Evolutionary conservation across 1,140 invertebrate species (phyloP).

Genomic region (Drosophila parabipectinata): DNA sequence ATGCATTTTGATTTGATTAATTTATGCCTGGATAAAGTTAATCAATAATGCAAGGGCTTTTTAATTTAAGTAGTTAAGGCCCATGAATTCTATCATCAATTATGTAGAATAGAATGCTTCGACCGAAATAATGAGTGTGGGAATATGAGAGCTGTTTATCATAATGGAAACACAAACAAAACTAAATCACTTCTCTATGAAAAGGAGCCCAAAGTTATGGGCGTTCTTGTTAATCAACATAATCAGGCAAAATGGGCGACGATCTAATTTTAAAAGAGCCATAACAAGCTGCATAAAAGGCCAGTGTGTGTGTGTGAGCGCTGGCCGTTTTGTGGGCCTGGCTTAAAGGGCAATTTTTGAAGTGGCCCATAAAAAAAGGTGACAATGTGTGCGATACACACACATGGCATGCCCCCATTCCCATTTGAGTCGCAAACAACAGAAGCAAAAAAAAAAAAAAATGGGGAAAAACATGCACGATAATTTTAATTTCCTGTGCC

Average conservation of each 20-base stretch:
- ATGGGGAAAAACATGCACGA: conserved; percentile 51
- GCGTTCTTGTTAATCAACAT: conserved; percentile 30
- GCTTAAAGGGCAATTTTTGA: conserved; percentile 12
- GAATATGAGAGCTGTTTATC: too few relatives aligned
- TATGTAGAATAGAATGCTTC: neutral
- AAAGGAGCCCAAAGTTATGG: conserved; percentile 9
- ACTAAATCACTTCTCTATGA: conserved; percentile 1
- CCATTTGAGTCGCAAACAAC: neutral
- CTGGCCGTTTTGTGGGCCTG: conserved; percentile 3
- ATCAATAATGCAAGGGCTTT: neutral
- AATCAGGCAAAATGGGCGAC: conserved; percentile 29
- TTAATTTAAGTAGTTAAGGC: neutral
- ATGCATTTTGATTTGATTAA: conserved; percentile 1
- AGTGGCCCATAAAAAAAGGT: conserved; percentile 23
- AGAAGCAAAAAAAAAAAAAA: neutral
- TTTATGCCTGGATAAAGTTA: neutral
- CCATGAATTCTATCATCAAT: neutral
- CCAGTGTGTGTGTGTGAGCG: neutral
- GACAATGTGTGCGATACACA: conserved; percentile 26
- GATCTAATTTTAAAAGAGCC: conserved; percentile 36
- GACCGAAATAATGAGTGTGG: too few relatives aligned
- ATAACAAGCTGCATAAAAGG: conserved; percentile 23
- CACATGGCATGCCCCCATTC: neutral
- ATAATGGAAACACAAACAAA: neutral
- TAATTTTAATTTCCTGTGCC: conserved; percentile 75